phyloP scores from a whole-genome alignment of 2,113 vertebrate species.

The Vulpes vulpes region DNA sequence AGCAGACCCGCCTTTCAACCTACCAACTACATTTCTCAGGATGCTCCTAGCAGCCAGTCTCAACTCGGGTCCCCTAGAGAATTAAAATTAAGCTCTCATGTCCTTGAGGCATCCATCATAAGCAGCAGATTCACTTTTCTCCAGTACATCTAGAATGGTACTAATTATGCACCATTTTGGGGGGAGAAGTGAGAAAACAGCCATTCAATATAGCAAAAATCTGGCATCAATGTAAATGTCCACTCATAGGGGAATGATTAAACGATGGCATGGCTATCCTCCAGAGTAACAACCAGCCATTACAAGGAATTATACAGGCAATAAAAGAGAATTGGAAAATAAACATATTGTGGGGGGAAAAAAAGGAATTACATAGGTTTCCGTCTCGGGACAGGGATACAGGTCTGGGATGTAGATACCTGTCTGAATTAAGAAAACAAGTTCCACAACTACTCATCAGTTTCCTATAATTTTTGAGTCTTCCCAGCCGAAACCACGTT shows the following conservation, averaged over 20 bases:
- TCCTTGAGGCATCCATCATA: not conserved
- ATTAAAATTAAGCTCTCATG: not conserved
- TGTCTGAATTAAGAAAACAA: not conserved
- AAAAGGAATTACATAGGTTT: not conserved
- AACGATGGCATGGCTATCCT: rapidly evolving
- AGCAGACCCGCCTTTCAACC: not conserved
- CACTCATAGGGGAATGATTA: not conserved
- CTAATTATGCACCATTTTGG: not conserved
- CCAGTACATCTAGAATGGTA: not conserved
- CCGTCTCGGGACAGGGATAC: no score
- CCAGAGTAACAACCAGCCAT: not conserved
- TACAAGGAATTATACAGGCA: not conserved
- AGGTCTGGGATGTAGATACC: not conserved
- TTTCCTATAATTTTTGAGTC: not conserved
- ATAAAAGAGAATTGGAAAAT: not conserved
- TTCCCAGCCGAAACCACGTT: not conserved
- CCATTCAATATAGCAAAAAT: not conserved
- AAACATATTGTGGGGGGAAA: not conserved
- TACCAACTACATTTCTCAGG: not conserved
- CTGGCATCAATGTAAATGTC: not conserved
- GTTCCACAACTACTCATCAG: not conserved
- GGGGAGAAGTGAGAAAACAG: not conserved
- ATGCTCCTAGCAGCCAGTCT: not conserved
- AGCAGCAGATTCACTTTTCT: not conserved
- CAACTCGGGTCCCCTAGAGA: not conserved